Evolutionary conservation across 2,797 vertebrate species (phyloP), one percentile per base, ranked within the genome.

Genomic region (Poeciliopsis turneri): DNA sequence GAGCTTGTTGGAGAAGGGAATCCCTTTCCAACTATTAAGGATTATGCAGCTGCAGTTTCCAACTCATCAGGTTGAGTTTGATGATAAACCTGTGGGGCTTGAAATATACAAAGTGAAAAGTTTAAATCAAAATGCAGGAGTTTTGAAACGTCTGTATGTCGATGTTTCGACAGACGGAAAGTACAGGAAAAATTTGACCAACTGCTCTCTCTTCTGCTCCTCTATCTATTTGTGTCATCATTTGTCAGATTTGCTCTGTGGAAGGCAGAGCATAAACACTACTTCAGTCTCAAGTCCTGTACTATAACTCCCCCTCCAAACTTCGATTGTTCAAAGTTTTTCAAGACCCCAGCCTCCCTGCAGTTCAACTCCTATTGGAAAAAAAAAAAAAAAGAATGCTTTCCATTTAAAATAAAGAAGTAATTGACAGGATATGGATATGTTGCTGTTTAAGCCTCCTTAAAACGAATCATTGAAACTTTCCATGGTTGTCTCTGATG

Each of bases 401-500:
- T 90, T 88, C 83, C 36, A 74, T 91, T 93, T 81, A 80, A 81
- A 86, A 79, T 89, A 55, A 89, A 92, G 92, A 93, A 93, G 92
- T 89, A 84, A 88, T 84, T 93, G 94, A 93, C 93, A 94, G 93
- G 75, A 86, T 77, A 91, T 87, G 92, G 84, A 94, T 93, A 84
- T 88, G 78, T 89, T 89, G 81, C 68, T 66, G 85, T 78, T 82
- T 69, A 87, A 86, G 59, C 80, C 82, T 84, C 79, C 75, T 71
- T 11, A 2, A 18, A 86, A 64, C 12, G 74, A 78, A 92, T 93
- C 92, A 75, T 75, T 70, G 88, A 91, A 89, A 92, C 91, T 90
- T 93, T 95, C 91, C 89, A 88, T 85, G 78, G 92, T 90, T 95
- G 95, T 95, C 93, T 92, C 86, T 92, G 89, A 82, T 92, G 93